Evolutionary conservation across 2,888 invertebrate species (phyloP), one percentile per base, ranked within the genome.

Genomic region (Clepsis dumicolana): DNA sequence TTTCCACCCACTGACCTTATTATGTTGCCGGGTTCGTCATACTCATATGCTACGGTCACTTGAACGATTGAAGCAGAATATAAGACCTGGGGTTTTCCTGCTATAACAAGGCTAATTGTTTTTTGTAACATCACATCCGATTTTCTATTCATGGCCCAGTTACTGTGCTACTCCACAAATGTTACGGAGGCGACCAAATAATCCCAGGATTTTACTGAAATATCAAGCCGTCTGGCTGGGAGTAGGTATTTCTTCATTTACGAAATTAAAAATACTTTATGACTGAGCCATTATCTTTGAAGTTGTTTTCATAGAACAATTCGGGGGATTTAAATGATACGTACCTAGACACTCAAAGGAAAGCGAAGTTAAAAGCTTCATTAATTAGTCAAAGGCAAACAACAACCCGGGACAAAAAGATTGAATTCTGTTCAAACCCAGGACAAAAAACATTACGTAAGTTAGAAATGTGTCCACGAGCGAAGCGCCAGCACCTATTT

Each of bases 351-450:
- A 32, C 35, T 38, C n/a, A 35, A 35, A 24, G n/a, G n/a, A 48
- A 21, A 35, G 50, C 44, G 10, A 29, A 64, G 44, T 38, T 18
- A 64, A 54, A 56, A 41, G 64, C 64, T 54, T 64, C 18, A 64
- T 64, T 64, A 54, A 54, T 64, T 54, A 54, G 64, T 54, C 27
- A 44, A 44, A 54, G 27, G 64, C 41, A 54, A 63, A 64, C 27
- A 63, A 41, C 53, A 38, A 54, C 54, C 16, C 10, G n/a, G n/a
- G n/a, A n/a, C n/a, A n/a, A n/a, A n/a, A n/a, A n/a, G n/a, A n/a
- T n/a, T n/a, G n/a, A n/a, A n/a, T n/a, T n/a, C n/a, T n/a, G n/a
- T n/a, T n/a, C n/a, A n/a, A n/a, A n/a, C 7, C 25, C 12, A 25
- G 38, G 25, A 62, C 8, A 54, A 41, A 54, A 41, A 54, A 54